Percentiles rank a stretch among this genome's conserved stretches.
phyloP scores from a whole-genome alignment of 2,888 invertebrate genomes.

The Girardia tigrina region DNA sequence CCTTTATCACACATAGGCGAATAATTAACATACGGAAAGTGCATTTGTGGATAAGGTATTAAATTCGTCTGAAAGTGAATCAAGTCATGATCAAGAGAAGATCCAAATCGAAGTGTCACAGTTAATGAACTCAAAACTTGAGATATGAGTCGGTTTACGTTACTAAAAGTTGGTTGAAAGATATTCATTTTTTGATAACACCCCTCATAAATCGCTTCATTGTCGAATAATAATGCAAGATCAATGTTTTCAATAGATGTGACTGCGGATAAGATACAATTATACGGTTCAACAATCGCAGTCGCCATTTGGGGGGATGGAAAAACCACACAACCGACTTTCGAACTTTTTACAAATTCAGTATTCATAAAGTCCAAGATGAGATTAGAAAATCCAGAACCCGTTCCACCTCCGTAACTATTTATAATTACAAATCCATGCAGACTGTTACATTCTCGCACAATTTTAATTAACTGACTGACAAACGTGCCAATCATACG shows the following conservation, averaged over 20 bases:
- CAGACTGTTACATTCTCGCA: background rate
- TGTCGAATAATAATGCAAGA: slow-evolving; percentile 29
- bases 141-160: slow-evolving; percentile 33
- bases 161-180: slow-evolving; percentile 9
- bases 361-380: background rate
- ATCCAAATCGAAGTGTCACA: slow-evolving; percentile 18
- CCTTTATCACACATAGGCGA: slow-evolving; percentile 14
- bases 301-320: slow-evolving; percentile 30
- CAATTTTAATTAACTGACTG: background rate
- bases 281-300: slow-evolving; percentile 34
- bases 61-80: slow-evolving; percentile 33
- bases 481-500: background rate
- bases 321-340: background rate
- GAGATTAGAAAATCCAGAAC: slow-evolving; percentile 26
- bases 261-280: slow-evolving; percentile 30
- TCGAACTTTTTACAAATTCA: slow-evolving; percentile 25
- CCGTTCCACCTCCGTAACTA: slow-evolving; percentile 28
- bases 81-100: slow-evolving; percentile 2
- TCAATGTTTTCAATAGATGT: slow-evolving; percentile 26
- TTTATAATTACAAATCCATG: slow-evolving; percentile 24
- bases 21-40: slow-evolving; percentile 30
- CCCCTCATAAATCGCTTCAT: slow-evolving; percentile 34
- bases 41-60: slow-evolving; percentile 36
- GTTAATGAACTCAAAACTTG: slow-evolving; percentile 31
- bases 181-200: slow-evolving; percentile 29